These are phyloP conservation scores for Macaria liturata DNA, from an alignment of 2,888 invertebrate species.

Conservation along the genomic window DNA sequence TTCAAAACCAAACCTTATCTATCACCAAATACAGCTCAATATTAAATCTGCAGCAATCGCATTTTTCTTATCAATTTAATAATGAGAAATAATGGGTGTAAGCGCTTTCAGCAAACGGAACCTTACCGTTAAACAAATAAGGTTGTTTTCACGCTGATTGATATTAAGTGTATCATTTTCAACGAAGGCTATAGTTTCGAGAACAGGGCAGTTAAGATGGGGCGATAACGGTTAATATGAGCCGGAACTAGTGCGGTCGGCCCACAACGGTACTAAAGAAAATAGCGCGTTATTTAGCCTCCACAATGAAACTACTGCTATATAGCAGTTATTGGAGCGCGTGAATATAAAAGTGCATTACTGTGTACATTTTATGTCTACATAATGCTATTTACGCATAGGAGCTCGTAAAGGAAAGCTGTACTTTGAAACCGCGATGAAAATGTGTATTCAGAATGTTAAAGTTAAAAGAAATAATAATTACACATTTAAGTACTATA, in stretches of 20 bases:
- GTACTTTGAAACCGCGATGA: too few relatives aligned
- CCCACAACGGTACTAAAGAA: constrained; percentile 58
- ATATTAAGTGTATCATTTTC: constrained; percentile 74
- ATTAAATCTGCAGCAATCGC: constrained; percentile 42
- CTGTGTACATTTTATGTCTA: too few relatives aligned
- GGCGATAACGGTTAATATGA: constrained; percentile 80
- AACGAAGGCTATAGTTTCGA: constrained; percentile 73
- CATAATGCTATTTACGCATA: too few relatives aligned
- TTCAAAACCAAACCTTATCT: constrained; percentile 37
- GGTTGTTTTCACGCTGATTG: constrained; percentile 51
- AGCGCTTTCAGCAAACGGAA: constrained; percentile 35
- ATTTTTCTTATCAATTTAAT: constrained; percentile 79
- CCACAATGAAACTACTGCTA: constrained; percentile 36
- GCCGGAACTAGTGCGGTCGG: constrained; percentile 68
- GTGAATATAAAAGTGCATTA: too few relatives aligned
- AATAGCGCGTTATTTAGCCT: constrained; percentile 65
- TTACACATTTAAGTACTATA: too few relatives aligned
- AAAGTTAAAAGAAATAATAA: too few relatives aligned
- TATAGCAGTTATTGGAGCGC: too few relatives aligned
- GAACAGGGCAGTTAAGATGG: constrained; percentile 79
- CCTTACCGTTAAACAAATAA: constrained; percentile 43
- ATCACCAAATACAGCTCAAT: constrained; percentile 45
- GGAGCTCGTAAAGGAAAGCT: too few relatives aligned
- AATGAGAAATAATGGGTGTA: constrained; percentile 66
- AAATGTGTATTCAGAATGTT: too few relatives aligned